Evolutionary conservation across 2,888 invertebrate species (phyloP).

Genomic region (Heliconius sara): DNA sequence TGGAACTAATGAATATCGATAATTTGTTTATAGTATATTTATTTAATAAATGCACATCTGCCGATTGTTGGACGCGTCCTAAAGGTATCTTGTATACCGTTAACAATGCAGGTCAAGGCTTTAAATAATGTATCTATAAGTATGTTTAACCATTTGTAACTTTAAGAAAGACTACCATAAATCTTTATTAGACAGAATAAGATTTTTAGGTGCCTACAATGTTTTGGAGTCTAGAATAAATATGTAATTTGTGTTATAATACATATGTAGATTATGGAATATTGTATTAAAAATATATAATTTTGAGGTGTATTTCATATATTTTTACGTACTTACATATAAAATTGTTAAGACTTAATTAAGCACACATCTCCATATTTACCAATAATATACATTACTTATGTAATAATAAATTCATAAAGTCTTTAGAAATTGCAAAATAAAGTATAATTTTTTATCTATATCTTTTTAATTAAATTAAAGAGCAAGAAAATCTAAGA

Average conservation of each 20-base stretch:
- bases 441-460: no score
- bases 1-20: background rate
- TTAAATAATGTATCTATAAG: conserved; percentile 60
- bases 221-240: background rate
- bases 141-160: conserved; percentile 45
- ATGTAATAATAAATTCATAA: no score
- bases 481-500: no score
- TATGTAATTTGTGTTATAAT: background rate
- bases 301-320: no score
- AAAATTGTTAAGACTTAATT: no score
- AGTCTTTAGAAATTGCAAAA: no score
- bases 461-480: no score
- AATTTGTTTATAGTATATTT: background rate
- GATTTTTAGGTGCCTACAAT: background rate
- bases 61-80: conserved; percentile 22
- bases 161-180: conserved; percentile 29
- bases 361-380: no score
- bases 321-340: no score
- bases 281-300: no score
- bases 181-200: background rate
- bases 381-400: no score
- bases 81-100: conserved; percentile 51
- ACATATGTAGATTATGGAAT: background rate
- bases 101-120: conserved; percentile 73
- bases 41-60: background rate